phyloP scores from a whole-genome alignment of 2,888 invertebrate species.

The Mythimna albipuncta region DNA sequence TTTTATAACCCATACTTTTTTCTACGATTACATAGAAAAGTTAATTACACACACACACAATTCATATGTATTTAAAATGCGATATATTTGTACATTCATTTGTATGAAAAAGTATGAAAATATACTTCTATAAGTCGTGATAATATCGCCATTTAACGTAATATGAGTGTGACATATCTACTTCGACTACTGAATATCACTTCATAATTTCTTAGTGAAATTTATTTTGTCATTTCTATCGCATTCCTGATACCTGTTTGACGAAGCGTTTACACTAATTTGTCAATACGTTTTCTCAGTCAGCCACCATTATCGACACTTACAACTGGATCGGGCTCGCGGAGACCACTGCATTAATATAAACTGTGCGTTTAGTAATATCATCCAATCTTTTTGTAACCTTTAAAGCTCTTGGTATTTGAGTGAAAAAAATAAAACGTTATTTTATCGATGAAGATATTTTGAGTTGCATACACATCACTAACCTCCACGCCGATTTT shows the following conservation, averaged over 20 bases:
- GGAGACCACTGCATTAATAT: conserved; percentile 33
- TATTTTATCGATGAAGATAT: conserved; percentile 12
- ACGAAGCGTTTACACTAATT: conserved; percentile 70
- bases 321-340: conserved; percentile 67
- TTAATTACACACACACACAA: conserved; percentile 11
- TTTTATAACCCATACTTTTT: neutral
- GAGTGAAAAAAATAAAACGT: neutral
- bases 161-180: conserved; percentile 39
- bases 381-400: conserved; percentile 24
- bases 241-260: conserved; percentile 64
- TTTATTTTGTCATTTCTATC: conserved; percentile 59
- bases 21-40: neutral
- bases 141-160: conserved; percentile 42
- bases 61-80: conserved; percentile 37
- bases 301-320: conserved; percentile 71
- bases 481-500: conserved; percentile 25
- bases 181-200: conserved; percentile 19
- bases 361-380: conserved; percentile 53
- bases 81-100: conserved; percentile 61
- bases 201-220: neutral
- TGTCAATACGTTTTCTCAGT: conserved; percentile 74
- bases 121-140: conserved; percentile 49
- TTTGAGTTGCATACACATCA: conserved; percentile 11
- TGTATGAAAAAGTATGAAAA: conserved; percentile 64
- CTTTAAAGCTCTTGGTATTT: conserved; percentile 26